phyloP scores from a whole-genome alignment of 2,797 vertebrate species.

The Ctenosaura bakeri region DNA sequence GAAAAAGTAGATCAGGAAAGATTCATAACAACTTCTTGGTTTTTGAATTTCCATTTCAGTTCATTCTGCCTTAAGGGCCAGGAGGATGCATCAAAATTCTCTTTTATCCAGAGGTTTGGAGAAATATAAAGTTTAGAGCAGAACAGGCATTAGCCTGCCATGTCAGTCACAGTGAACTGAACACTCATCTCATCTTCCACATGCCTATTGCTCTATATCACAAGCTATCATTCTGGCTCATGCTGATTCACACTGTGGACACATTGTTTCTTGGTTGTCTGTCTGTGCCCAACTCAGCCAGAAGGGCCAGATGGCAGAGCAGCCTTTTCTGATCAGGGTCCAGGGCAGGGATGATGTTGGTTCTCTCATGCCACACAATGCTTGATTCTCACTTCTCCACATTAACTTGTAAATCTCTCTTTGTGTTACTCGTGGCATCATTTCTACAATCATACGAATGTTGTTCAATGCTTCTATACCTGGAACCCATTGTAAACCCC shows the following conservation, averaged over 20 bases:
- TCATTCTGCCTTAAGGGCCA: no score
- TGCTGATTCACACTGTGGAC: not conserved
- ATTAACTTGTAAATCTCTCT: not conserved
- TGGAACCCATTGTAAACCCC: not conserved
- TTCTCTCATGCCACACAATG: not conserved
- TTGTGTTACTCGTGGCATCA: not conserved
- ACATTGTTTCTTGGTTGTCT: not conserved
- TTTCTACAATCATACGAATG: not conserved
- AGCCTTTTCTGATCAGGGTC: not conserved
- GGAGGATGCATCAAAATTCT: not conserved
- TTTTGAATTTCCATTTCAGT: not conserved
- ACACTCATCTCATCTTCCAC: not conserved
- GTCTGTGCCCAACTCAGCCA: not conserved
- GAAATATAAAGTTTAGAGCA: not conserved
- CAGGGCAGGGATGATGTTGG: not conserved
- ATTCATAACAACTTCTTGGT: not conserved
- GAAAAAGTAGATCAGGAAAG: not conserved
- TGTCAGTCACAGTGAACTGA: not conserved
- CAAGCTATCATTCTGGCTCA: not conserved
- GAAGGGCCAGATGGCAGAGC: not conserved
- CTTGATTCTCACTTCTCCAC: not conserved
- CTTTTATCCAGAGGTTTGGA: not conserved
- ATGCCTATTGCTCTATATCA: not conserved
- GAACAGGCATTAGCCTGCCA: not conserved
- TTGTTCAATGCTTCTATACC: not conserved